Percentiles rank a stretch among this genome's conserved stretches.
Evolutionary conservation across 1,140 invertebrate species (phyloP).

Genomic region (Pollicipes pollicipes): DNA sequence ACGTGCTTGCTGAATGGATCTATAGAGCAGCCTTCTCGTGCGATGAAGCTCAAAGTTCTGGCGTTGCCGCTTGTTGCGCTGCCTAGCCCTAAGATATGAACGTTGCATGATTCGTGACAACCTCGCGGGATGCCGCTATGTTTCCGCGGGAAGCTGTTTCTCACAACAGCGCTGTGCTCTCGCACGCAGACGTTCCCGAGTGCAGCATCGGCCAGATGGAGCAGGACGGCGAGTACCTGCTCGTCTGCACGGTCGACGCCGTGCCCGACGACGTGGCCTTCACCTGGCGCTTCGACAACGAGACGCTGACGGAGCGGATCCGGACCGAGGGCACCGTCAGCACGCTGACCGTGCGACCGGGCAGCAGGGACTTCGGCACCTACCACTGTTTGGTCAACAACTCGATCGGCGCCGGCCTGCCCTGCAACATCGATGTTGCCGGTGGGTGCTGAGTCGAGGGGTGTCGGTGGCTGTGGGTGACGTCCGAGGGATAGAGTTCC

Average conservation of each 20-base stretch:
- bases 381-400: constrained; percentile 73
- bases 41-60: too few species aligned
- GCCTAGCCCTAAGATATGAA: too few species aligned
- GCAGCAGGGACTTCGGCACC: constrained; percentile 45
- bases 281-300: constrained; percentile 53
- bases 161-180: too few species aligned
- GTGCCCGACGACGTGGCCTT: constrained; percentile 67
- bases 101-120: too few species aligned
- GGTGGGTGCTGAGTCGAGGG: too few species aligned
- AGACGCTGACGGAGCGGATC: constrained; percentile 48
- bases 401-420: constrained; percentile 47
- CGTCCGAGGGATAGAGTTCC: too few species aligned
- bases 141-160: too few species aligned
- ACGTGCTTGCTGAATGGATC: too few species aligned
- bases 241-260: constrained; percentile 58
- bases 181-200: constrained; percentile 54
- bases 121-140: too few species aligned
- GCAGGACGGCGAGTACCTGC: constrained; percentile 46
- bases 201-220: constrained; percentile 55
- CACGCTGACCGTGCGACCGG: constrained; percentile 22
- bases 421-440: constrained; percentile 59
- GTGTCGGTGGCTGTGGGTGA: too few species aligned
- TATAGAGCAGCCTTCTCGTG: too few species aligned
- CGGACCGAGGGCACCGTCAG: constrained; percentile 18
- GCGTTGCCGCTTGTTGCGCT: too few species aligned